phyloP scores from a whole-genome alignment of 2,888 invertebrate genomes.

The Drosophila acutilabella region DNA sequence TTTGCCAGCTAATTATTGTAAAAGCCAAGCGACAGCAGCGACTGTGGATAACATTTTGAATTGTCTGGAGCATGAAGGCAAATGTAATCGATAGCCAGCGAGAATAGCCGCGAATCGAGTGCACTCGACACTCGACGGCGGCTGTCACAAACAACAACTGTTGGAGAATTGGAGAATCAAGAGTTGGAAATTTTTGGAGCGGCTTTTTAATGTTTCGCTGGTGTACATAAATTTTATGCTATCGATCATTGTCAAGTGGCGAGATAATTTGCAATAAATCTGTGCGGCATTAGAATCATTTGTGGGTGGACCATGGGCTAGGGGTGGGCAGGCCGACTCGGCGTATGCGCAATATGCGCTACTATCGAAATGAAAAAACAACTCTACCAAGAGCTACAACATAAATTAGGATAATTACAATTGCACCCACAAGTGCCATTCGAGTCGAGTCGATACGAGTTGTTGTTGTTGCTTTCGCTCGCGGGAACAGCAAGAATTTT shows the following conservation, averaged over 20 bases:
- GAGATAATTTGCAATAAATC: slow-evolving; percentile 78
- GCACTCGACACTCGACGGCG: slow-evolving; percentile 19
- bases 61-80: slow-evolving; percentile 16
- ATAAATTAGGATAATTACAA: slow-evolving; percentile 82
- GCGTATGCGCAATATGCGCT: slow-evolving; percentile 42
- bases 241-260: slow-evolving; percentile 76
- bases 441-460: slow-evolving; percentile 37
- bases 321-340: slow-evolving; percentile 7
- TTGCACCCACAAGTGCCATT: slow-evolving; percentile 81
- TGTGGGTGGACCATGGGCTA: slow-evolving; percentile 1
- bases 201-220: slow-evolving; percentile 53
- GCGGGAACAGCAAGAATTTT: slow-evolving; percentile 70
- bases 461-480: slow-evolving; percentile 22
- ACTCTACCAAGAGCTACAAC: slow-evolving; percentile 54
- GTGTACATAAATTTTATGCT: slow-evolving; percentile 66
- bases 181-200: slow-evolving; percentile 26
- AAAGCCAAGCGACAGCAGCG: slow-evolving; percentile 45
- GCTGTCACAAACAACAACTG: slow-evolving; percentile 17
- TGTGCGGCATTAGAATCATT: slow-evolving; percentile 67
- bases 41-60: slow-evolving; percentile 41
- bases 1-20: slow-evolving; percentile 61
- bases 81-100: slow-evolving; percentile 39
- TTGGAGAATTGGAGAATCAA: slow-evolving; percentile 10
- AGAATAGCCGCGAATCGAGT: slow-evolving; percentile 21
- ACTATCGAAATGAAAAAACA: slow-evolving; percentile 24